Evolutionary conservation across 2,888 invertebrate species (phyloP).

Genomic region (Abscondita cerata): DNA sequence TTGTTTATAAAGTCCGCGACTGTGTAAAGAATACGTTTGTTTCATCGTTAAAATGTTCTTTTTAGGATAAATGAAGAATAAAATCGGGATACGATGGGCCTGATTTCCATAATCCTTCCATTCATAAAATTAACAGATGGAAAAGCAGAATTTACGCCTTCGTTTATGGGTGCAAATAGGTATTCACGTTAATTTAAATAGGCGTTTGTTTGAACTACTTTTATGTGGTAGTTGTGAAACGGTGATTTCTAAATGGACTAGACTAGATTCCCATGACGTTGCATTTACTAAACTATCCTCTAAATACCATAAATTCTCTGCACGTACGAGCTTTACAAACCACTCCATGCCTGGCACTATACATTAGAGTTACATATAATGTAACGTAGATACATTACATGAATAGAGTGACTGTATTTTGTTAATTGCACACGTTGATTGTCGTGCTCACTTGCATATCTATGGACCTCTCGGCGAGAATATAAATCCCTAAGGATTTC

Average conservation of each 20-base stretch:
- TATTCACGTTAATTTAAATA: constrained; percentile 42
- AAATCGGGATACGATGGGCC: constrained; percentile 9
- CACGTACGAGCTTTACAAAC: constrained; percentile 27
- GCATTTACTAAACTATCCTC: constrained; percentile 36
- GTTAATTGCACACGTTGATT: constrained; percentile 41
- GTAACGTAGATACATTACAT: constrained; percentile 35
- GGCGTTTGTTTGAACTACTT: constrained; percentile 43
- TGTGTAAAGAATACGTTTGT: not conserved
- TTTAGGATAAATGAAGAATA: constrained; percentile 11
- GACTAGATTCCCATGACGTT: constrained; percentile 46
- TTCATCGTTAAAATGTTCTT: not conserved
- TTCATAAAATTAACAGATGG: constrained; percentile 24
- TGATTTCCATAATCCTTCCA: constrained; percentile 12
- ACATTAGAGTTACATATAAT: constrained; percentile 23
- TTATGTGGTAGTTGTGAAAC: constrained; percentile 38
- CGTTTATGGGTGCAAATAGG: constrained; percentile 26
- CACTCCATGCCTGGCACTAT: constrained; percentile 14
- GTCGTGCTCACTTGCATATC: constrained; percentile 38
- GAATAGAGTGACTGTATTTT: constrained; percentile 36
- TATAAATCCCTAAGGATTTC: constrained; percentile 25
- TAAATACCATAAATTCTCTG: constrained; percentile 31
- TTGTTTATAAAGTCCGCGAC: not conserved
- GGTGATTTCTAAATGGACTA: constrained; percentile 43
- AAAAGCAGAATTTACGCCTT: constrained; percentile 13
- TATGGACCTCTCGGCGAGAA: constrained; percentile 23